A percentile compares a stretch with the other conserved stretches of the same genome.
These are phyloP conservation scores for Drosophila sproati DNA, from an alignment of 1,140 invertebrate species.

Conservation along the genomic window DNA sequence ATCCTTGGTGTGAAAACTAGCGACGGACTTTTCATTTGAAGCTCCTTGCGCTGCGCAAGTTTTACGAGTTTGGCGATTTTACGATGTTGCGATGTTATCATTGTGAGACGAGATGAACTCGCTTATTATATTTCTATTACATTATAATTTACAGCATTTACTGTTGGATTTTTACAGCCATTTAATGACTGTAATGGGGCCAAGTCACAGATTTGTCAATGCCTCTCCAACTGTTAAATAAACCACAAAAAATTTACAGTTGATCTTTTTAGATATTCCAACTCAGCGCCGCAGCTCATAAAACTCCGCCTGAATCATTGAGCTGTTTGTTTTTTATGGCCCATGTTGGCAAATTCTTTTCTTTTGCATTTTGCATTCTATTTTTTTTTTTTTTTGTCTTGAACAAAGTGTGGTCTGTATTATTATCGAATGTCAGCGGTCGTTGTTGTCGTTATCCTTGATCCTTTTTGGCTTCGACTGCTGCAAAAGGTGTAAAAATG, in stretches of 20 bases:
- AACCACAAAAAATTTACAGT: constrained; percentile 72
- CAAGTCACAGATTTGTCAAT: constrained; percentile 68
- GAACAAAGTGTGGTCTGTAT: constrained; percentile 39
- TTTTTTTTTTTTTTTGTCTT: constrained; percentile 2
- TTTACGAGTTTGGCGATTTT: constrained; percentile 71
- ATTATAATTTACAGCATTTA: constrained; percentile 73
- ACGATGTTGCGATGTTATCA: constrained; percentile 72
- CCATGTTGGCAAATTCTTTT: constrained; percentile 8
- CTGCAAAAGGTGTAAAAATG: constrained; percentile 76
- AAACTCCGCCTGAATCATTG: constrained; percentile 57
- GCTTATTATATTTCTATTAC: constrained; percentile 80
- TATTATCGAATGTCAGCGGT: constrained; percentile 53
- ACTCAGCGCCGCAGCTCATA: constrained; percentile 40
- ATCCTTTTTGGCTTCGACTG: constrained; percentile 43
- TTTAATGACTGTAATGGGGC: constrained; percentile 52
- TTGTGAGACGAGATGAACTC: constrained; percentile 48
- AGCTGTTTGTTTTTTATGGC: constrained; percentile 74
- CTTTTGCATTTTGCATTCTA: neutral
- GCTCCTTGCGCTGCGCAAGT: constrained; percentile 18
- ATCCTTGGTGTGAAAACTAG: constrained; percentile 71
- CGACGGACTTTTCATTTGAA: constrained; percentile 52
- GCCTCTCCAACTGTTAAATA: constrained; percentile 48
- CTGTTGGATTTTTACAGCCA: constrained; percentile 66
- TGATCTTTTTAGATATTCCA: constrained; percentile 25
- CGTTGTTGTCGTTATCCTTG: constrained; percentile 47